phyloP scores from a whole-genome alignment of 1,140 invertebrate genomes.

The Drosophila dunni region DNA sequence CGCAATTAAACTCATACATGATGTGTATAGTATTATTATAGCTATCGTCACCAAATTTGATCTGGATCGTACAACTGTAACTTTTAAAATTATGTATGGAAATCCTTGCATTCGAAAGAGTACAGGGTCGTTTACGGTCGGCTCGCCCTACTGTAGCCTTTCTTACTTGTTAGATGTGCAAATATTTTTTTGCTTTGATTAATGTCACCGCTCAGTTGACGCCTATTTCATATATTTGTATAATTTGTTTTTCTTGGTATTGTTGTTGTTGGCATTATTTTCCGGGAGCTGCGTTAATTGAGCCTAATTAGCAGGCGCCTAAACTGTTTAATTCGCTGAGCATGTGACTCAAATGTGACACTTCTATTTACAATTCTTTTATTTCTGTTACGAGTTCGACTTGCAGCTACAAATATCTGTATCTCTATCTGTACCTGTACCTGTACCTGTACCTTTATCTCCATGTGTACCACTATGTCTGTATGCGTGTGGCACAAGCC shows the following conservation, averaged over 20 bases:
- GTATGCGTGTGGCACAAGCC: background rate
- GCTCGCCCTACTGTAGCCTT: too few species aligned
- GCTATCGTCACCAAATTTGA: too few species aligned
- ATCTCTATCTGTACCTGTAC: background rate
- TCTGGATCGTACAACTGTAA: too few species aligned
- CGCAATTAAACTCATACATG: too few species aligned
- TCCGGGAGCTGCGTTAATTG: conserved; percentile 43
- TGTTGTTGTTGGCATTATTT: conserved; percentile 32
- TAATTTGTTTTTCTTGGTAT: background rate
- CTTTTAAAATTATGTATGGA: too few species aligned
- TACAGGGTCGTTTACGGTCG: too few species aligned
- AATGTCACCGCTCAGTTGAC: conserved; percentile 32
- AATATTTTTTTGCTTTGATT: conserved; percentile 39
- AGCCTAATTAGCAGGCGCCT: conserved; percentile 40
- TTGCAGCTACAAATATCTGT: background rate
- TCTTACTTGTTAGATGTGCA: too few species aligned
- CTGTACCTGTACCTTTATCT: too few species aligned
- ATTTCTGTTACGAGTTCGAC: conserved; percentile 18
- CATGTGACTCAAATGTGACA: conserved; percentile 39
- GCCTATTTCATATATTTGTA: conserved; percentile 10
- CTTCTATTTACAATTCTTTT: conserved; percentile 40
- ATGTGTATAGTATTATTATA: too few species aligned
- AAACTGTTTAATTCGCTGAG: conserved; percentile 40
- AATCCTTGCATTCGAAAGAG: too few species aligned
- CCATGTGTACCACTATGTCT: background rate